Conservation (phyloP, 1,140 invertebrate genomes). For the Pantala flavescens region DNA sequence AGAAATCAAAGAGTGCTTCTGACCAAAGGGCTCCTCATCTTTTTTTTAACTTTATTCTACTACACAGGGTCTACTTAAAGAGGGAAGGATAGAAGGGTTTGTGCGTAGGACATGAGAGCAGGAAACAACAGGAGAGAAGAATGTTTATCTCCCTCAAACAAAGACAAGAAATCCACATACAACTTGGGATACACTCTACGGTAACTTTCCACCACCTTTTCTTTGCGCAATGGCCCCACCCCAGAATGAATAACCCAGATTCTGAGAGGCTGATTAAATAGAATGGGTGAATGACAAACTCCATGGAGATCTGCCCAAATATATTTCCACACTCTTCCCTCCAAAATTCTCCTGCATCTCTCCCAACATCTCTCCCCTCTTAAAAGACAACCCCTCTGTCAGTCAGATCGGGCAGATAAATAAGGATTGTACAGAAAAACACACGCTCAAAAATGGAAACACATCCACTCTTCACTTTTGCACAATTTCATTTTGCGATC, state of each 20-base stretch:
- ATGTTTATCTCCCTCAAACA: not conserved
- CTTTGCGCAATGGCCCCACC: not conserved
- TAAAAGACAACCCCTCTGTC: not conserved
- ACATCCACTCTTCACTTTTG: not conserved
- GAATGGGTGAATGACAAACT: too few species aligned
- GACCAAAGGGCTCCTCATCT: too few species aligned
- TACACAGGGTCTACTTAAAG: too few species aligned
- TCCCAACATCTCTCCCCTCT: too few species aligned
- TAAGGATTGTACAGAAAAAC: not conserved
- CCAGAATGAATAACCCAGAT: not conserved
- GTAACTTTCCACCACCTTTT: not conserved
- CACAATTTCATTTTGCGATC: not conserved
- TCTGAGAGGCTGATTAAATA: too few species aligned
- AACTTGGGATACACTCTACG: not conserved
- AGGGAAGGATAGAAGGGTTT: not conserved
- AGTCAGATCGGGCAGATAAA: conserved; percentile 4
- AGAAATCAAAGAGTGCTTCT: too few species aligned
- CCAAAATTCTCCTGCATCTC: not conserved
- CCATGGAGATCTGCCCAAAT: too few species aligned
- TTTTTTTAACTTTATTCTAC: too few species aligned
- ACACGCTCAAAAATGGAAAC: not conserved
- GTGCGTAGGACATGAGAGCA: not conserved
- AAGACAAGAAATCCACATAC: not conserved
- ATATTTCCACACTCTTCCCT: not conserved
- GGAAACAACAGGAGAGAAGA: not conserved